Conservation (phyloP, 2,888 invertebrate genomes). For the Dysmachus trigonus region DNA sequence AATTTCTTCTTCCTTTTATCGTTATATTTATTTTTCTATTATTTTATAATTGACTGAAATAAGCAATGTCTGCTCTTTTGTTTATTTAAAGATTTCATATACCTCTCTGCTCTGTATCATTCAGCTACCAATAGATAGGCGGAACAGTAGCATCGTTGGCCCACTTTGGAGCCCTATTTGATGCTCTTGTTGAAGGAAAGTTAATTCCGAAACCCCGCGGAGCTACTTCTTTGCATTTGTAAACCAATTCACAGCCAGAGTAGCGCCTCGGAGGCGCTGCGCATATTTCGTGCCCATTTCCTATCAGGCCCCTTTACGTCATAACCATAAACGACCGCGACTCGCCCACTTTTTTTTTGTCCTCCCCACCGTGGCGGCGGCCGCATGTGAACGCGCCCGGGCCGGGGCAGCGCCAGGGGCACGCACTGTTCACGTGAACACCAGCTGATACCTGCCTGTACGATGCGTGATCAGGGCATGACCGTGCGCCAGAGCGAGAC, state of each 20-base stretch:
- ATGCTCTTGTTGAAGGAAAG: background rate
- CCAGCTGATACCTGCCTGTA: conserved; percentile 73
- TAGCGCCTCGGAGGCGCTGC: background rate
- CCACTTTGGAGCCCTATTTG: no score
- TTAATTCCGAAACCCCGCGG: background rate
- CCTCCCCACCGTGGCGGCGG: background rate
- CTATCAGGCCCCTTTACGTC: conserved; percentile 30
- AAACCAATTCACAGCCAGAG: background rate
- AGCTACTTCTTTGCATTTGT: background rate
- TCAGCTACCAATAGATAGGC: background rate
- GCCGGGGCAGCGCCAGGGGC: conserved; percentile 45
- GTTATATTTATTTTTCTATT: background rate
- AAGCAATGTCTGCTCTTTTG: no score
- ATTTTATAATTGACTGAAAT: background rate
- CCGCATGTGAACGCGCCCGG: background rate
- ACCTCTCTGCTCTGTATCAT: no score
- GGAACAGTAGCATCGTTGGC: background rate
- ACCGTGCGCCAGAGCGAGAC: conserved; percentile 57
- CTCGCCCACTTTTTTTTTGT: conserved; percentile 1
- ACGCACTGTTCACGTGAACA: conserved; percentile 83
- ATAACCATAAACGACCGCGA: conserved; percentile 20
- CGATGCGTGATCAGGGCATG: conserved; percentile 63
- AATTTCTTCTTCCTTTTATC: background rate
- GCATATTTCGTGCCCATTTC: background rate
- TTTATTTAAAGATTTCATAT: no score